Evolutionary conservation across 2,797 vertebrate species (phyloP).

Genomic region (Triplophysa yarkandensis): DNA sequence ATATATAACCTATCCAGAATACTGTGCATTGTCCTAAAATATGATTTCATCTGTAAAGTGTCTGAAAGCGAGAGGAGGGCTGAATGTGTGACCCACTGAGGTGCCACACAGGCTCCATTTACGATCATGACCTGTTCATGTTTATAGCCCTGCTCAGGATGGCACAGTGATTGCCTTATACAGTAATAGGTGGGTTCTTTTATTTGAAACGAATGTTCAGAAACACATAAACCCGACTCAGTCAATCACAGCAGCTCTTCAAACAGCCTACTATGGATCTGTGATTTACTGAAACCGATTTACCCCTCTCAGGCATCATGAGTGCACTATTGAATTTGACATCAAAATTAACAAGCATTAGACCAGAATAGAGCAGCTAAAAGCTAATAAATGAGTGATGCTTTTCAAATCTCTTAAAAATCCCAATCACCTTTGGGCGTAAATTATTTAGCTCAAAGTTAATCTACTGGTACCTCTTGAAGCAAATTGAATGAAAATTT

Average conservation of each 20-base stretch:
- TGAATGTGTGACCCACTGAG: not conserved
- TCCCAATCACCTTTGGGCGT: constrained; percentile 8
- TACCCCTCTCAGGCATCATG: constrained; percentile 6
- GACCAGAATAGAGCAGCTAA: not conserved
- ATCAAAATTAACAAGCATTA: constrained; percentile 25
- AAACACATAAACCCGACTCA: constrained; percentile 28
- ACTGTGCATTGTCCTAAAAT: not conserved
- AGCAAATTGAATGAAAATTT: constrained; percentile 3
- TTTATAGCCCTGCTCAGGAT: constrained; percentile 30
- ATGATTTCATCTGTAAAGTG: constrained; percentile 1
- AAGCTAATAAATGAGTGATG: not conserved
- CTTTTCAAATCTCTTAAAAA: constrained; percentile 11
- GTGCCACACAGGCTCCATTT: constrained; percentile 7
- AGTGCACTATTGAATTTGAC: constrained; percentile 19
- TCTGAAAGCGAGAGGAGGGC: not conserved
- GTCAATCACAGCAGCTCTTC: constrained; percentile 23
- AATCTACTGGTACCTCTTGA: not conserved
- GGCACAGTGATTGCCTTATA: constrained; percentile 39
- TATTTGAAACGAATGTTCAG: constrained; percentile 45
- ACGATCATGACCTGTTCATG: constrained; percentile 26
- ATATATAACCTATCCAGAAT: not conserved
- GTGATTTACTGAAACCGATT: constrained; percentile 28
- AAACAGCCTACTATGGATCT: constrained; percentile 11
- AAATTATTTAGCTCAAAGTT: not conserved
- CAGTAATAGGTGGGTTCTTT: constrained; percentile 43